phyloP scores from a whole-genome alignment of 2,888 invertebrate genomes.

The Erynnis tages region DNA sequence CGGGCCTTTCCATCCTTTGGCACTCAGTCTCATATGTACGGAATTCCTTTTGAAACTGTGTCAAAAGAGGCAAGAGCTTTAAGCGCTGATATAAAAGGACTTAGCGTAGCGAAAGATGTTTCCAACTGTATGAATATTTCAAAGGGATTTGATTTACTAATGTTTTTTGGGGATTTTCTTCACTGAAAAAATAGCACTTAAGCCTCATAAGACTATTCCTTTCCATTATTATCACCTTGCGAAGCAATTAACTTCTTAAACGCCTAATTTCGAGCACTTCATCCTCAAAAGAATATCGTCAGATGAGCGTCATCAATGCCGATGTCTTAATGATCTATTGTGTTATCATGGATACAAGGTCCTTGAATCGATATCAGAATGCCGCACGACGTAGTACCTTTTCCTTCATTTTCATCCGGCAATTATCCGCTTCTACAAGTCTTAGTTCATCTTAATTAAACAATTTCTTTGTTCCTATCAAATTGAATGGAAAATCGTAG shows the following conservation, averaged over 20 bases:
- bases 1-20: not conserved
- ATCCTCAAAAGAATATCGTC: too few species aligned
- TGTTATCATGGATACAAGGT: not conserved
- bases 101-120: not conserved
- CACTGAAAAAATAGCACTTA: too few species aligned
- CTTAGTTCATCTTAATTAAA: too few species aligned
- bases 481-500: too few species aligned
- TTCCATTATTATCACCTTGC: too few species aligned
- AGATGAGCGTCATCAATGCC: not conserved
- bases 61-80: conserved; percentile 4
- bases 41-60: conserved; percentile 8
- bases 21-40: not conserved
- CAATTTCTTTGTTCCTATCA: too few species aligned
- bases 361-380: conserved; percentile 2
- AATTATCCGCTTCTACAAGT: conserved; percentile 1
- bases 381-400: not conserved
- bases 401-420: not conserved
- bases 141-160: too few species aligned
- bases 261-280: too few species aligned
- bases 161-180: too few species aligned
- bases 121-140: too few species aligned
- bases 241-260: too few species aligned
- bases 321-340: conserved; percentile 1
- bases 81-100: not conserved
- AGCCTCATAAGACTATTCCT: too few species aligned